A percentile compares a stretch with the other conserved stretches of the same genome.
These are phyloP conservation scores for Sclerodermus sp. DNA, from an alignment of 2,888 invertebrate genomes.

Conservation along the genomic window DNA sequence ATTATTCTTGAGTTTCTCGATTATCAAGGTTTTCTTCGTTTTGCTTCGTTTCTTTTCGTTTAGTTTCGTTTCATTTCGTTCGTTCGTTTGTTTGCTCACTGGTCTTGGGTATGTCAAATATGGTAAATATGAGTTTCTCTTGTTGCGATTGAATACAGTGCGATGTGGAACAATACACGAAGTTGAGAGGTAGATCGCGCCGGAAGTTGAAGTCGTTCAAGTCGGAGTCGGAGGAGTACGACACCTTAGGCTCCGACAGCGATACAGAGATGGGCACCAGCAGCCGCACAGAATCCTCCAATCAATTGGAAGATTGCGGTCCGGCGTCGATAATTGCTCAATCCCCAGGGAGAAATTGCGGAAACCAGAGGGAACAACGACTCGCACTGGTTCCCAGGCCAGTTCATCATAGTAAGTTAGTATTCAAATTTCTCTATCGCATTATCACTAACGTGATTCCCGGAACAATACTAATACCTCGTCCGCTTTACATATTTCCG, in stretches of 20 bases:
- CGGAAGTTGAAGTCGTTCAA: constrained; percentile 61
- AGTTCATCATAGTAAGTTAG: constrained; percentile 65
- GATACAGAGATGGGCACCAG: constrained; percentile 60
- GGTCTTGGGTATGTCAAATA: no score
- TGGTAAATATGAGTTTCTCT: no score
- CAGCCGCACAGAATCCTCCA: constrained; percentile 59
- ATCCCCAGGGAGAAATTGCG: constrained; percentile 54
- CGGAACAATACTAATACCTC: constrained; percentile 12
- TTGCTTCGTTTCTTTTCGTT: no score
- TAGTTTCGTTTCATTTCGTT: background rate
- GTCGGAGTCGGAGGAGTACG: constrained; percentile 64
- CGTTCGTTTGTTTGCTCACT: no score
- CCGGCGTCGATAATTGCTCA: constrained; percentile 49
- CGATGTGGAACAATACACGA: constrained; percentile 51
- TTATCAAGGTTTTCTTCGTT: no score
- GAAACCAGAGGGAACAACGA: constrained; percentile 58
- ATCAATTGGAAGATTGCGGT: constrained; percentile 59
- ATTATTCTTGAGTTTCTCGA: no score
- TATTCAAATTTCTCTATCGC: constrained; percentile 59
- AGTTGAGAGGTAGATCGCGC: constrained; percentile 54
- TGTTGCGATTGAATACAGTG: constrained; percentile 34
- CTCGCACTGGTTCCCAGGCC: constrained; percentile 60
- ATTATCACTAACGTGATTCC: constrained; percentile 25
- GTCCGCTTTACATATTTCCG: constrained; percentile 5
- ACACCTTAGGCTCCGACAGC: constrained; percentile 63